Percentiles rank a stretch among this genome's conserved stretches.
Conservation (phyloP, 2,113 vertebrate species). For the Calidris pugnax region DNA sequence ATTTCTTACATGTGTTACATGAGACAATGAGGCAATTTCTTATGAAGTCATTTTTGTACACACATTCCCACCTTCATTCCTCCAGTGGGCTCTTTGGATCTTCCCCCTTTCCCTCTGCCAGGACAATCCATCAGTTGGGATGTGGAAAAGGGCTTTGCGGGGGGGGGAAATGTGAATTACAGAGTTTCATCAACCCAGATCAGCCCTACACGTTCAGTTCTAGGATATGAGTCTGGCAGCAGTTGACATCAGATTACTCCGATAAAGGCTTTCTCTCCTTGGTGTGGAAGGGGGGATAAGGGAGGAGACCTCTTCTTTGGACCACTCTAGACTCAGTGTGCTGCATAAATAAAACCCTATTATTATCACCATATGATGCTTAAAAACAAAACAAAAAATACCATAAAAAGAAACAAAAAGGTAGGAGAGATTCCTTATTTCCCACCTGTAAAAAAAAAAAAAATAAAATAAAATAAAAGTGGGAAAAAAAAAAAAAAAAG, state of each 20-base stretch:
- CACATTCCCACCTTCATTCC: background rate
- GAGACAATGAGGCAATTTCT: conserved; percentile 43
- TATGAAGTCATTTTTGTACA: background rate
- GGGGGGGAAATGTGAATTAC: background rate
- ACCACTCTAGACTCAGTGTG: background rate
- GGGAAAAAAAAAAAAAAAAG: background rate
- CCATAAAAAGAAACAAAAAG: background rate
- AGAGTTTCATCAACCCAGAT: background rate
- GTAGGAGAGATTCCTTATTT: background rate
- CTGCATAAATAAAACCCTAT: background rate
- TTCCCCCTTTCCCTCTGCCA: background rate
- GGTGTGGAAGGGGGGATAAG: background rate
- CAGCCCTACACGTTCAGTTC: background rate
- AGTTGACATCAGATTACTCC: background rate
- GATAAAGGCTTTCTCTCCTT: background rate
- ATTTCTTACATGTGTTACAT: conserved; percentile 62
- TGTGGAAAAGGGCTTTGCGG: background rate
- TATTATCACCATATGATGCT: background rate
- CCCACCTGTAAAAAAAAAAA: background rate
- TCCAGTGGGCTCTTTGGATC: background rate
- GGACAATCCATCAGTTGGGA: background rate
- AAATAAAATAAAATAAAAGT: no score
- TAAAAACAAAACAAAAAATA: background rate
- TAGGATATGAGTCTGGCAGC: background rate
- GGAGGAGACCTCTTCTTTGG: background rate